These are phyloP conservation scores for Drosophila sulfurigaster DNA, from an alignment of 1,140 invertebrate genomes.

Conservation along the genomic window DNA sequence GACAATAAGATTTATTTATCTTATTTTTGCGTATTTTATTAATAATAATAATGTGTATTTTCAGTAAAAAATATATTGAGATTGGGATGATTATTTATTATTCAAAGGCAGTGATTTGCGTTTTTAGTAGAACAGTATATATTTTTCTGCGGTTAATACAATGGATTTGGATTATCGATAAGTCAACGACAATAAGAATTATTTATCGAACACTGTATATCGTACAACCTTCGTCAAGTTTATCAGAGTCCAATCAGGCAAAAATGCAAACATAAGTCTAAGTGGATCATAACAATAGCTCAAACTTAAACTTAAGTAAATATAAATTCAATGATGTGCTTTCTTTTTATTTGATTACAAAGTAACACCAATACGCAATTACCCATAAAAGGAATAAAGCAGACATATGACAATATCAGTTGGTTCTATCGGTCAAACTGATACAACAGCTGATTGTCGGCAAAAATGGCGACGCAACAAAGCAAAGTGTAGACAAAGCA, in stretches of 20 bases:
- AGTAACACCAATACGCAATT: slow-evolving; percentile 22
- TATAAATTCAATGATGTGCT: not conserved
- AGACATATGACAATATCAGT: slow-evolving; percentile 21
- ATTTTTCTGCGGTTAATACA: too few relatives aligned
- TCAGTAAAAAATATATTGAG: too few relatives aligned
- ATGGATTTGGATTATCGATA: not conserved
- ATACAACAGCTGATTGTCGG: slow-evolving; percentile 65
- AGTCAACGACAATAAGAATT: not conserved
- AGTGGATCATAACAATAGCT: not conserved
- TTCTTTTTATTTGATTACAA: slow-evolving; percentile 18
- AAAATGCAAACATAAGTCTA: not conserved
- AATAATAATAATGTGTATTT: too few relatives aligned
- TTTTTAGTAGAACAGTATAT: too few relatives aligned
- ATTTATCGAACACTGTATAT: not conserved
- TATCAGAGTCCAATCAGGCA: not conserved
- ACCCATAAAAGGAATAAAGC: slow-evolving; percentile 9
- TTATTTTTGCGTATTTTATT: too few relatives aligned
- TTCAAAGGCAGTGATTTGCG: too few relatives aligned
- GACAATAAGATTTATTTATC: not conserved
- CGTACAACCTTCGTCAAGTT: not conserved
- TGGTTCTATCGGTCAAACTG: slow-evolving; percentile 59
- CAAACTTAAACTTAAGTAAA: not conserved
- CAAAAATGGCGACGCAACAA: slow-evolving; percentile 56
- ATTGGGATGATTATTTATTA: too few relatives aligned
- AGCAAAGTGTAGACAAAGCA: slow-evolving; percentile 34